Base-by-base conservation (phyloP, 2,888 invertebrate species). In the Hipparchia sbordonii region DNA sequence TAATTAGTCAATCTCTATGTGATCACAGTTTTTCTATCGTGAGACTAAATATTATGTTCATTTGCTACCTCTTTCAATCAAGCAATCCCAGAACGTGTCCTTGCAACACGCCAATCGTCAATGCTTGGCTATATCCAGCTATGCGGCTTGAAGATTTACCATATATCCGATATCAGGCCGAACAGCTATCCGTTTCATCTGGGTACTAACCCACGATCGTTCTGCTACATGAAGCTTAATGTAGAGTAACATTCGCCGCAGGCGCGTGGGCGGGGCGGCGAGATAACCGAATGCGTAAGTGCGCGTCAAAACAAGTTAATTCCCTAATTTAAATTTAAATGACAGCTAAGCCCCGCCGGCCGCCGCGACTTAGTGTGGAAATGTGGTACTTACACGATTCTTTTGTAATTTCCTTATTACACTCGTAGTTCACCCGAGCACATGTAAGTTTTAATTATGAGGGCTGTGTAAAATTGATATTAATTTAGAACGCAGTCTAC, bases 251-350 rank as follows among this genome's bases (percentile, higher is more conserved):
- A 13, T 13, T 2, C 65, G n/a, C n/a, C n/a, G n/a, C n/a, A n/a
- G n/a, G n/a, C n/a, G 13, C 33, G 13, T 13, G 33, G n/a, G 63
- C 23, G 63, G 63, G 63, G 33, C 10, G 65, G 48, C n/a, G 39
- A 67, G 68, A 51, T 59, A 56, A 66, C 12, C 65, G 65, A 52
- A 67, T 23, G 67, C 46, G 59, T 68, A 33, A 68, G 59, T 12
- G 13, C 3, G 51, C 59, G 82, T 82, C 80, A 80, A 79, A 85
- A 85, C 87, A 84, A 80, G 82, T 83, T 91, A 92, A 93, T 90
- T 87, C 92, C 92, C 89, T 89, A 88, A 93, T 93, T 93, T 92
- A 93, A 93, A 93, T 93, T 93, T 93, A 93, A 93, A 93, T 92
- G 88, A 89, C 91, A 89, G 83, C 86, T 89, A 91, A 92, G 88